A percentile compares a stretch with the other conserved stretches of the same genome.
Conservation (phyloP, 2,888 invertebrate species). For the Blastobasis adustella region DNA sequence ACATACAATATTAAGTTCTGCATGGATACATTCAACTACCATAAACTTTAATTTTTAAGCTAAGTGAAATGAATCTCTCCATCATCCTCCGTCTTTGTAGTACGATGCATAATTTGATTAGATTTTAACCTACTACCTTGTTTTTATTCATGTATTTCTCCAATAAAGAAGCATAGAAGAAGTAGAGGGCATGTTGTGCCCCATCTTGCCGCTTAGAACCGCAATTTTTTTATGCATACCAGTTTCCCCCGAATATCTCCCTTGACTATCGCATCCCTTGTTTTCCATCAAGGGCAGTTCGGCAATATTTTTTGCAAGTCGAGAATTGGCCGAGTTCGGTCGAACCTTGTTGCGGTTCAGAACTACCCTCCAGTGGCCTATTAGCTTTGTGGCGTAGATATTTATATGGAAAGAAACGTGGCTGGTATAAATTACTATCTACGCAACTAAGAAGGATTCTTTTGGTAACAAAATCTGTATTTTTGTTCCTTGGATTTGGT, state of each 20-base stretch:
- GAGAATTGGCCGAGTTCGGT: constrained; percentile 1
- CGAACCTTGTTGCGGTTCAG: constrained; percentile 1
- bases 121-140: too few relatives aligned
- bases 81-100: too few relatives aligned
- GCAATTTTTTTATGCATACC: not conserved
- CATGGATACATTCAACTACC: too few relatives aligned
- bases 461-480: not conserved
- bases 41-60: too few relatives aligned
- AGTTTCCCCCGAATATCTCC: constrained; percentile 2
- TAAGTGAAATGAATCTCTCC: too few relatives aligned
- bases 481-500: not conserved
- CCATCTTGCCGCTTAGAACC: not conserved
- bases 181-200: too few relatives aligned
- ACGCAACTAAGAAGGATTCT: not conserved
- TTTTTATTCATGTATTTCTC: too few relatives aligned
- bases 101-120: too few relatives aligned
- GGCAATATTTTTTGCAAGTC: constrained; percentile 8
- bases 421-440: not conserved
- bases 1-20: too few relatives aligned
- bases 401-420: not conserved
- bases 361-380: constrained; percentile 2
- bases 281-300: constrained; percentile 6
- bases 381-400: constrained; percentile 1
- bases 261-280: constrained; percentile 2
- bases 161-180: too few relatives aligned